Evolutionary conservation across 1,140 invertebrate species (phyloP), one percentile per base, ranked within the genome.

Genomic region (Zaprionus ghesquierei): DNA sequence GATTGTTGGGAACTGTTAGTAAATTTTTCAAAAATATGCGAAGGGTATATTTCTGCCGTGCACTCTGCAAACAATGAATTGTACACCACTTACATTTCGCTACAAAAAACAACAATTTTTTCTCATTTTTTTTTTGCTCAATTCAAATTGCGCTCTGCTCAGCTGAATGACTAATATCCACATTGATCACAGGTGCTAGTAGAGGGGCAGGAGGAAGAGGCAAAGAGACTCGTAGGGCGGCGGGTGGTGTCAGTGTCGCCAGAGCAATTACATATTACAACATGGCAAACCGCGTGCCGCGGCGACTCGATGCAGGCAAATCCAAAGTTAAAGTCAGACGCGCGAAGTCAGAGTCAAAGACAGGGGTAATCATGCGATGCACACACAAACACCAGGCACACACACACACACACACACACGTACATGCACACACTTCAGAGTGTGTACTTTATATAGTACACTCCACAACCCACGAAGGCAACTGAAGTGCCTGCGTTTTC

Each of bases 81-180:
- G n/a, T n/a, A n/a, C n/a, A n/a, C n/a, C 27, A 8, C 27, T 29
- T 29, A 6, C 5, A 8, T 29, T 29, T 8, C 27, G 6, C 9
- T 29, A 41, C 74, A 78, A 59, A 73, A 73, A 55, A 15, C 38
- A 73, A 68, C 31, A 15, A 31, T 53, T 73, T 38, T 23, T 50
- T 41, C 53, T 46, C 18, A 12, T 8, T 4, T 15, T 72, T 70
- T 78, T 81, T 33, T 65, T 65, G 27, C 65, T 70, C 70, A 81
- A 75, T 78, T 85, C 63, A 77, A 82, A 79, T 76, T 50, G 78
- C 75, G 41, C 61, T 54, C 75, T 66, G 74, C 62, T 75, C 74
- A 76, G 33, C 20, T 59, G 76, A 65, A 70, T 79, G 84, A 87
- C 62, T 87, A 87, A 87, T 87, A 77, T 79, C 49, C 63, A 70